Evolutionary conservation across 1,140 invertebrate genomes (phyloP), one percentile per base, ranked within the genome.

Genomic region (Pissodes strobi): DNA sequence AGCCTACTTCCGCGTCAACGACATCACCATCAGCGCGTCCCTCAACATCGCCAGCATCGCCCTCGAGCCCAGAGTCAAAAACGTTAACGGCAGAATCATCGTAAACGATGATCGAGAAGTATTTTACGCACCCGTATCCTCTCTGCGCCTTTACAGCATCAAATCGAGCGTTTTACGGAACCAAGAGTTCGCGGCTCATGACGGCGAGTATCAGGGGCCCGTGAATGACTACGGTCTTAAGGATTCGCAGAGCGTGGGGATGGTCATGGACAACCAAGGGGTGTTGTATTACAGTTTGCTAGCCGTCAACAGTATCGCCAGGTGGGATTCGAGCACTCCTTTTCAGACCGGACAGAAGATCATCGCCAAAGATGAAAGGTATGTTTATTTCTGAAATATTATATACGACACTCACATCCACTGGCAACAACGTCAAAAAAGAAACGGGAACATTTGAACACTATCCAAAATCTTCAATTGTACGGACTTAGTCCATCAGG

Each of bases 211-310:
- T 39, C 81, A 68, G 12, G 64, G 63, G 22, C 18, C 52, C 0
- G 81, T 88, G 0, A 78, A 74, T 1, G 82, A 87, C 61, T 66
- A 87, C n/a, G 88, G 87, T 0, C 70, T 75, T 0, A 89, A 88
- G 68, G 70, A 78, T 0, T 88, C 87, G 0, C 87, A 88, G 72
- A 84, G 83, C 0, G 86, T 87, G 49, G 87, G 87, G 0, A 88
- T 90, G 85, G 82, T 83, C 39, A 88, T 89, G 87, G 87, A 88
- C 56, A 81, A 86, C 2, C 79, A 77, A 9, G 87, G 88, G 4
- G 69, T 85, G 5, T 76, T 90, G 0, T 90, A 88, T 73, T 89
- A 82, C 69, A 87, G 87, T 8, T 76, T 88, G 2, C 70, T 90
- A 13, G 83, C 83, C 8, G 84, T 85, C 64, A 85, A 87, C 43